Base-by-base conservation (phyloP, 2,888 invertebrate species). In the Heliconius charithonia region DNA sequence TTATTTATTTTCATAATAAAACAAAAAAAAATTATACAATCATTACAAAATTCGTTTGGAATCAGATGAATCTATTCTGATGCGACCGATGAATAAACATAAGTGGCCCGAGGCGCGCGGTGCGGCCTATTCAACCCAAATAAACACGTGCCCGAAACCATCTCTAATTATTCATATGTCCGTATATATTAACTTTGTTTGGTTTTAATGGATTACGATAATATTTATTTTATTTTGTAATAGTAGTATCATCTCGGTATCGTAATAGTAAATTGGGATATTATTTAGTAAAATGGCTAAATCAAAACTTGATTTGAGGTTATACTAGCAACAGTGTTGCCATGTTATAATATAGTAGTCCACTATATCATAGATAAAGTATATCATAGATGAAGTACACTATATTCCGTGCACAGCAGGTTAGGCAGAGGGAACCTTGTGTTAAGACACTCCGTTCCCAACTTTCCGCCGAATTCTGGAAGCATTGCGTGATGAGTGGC, bases 111-210 rank as follows among this genome's bases (percentile, higher is more conserved):
- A 67, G 76, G 79, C 76, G 70, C 29, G 9, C 75, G 75, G 65
- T 41, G 76, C 74, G 73, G 59, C 76, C 74, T 77, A 76, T 80
- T 75, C 67, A 76, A 63, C 80, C 72, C 75, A 77, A 79, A 81
- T 77, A 80, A 81, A 80, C 81, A 78, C 74, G 76, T 76, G 76
- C 63, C 72, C 75, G 59, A 77, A 51, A 79, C 51, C 76, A 79
- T 76, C 80, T 32, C 78, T 74, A 80, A 78, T 75, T 76, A 81
- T 81, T 81, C 79, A 75, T 79, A 74, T 74, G 63, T 27, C 70
- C 70, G 70, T 75, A 80, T 81, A 80, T 69, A 81, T 81, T 79
- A 78, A 41, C 79, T 75, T 71, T 77, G 75, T 76, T 78, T 70
- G 75, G 32, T 62, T 73, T 76, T 63, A 62, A 80, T 70, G 41